Evolutionary conservation across 2,888 invertebrate genomes (phyloP).

Genomic region (Yponomeuta evonymella): DNA sequence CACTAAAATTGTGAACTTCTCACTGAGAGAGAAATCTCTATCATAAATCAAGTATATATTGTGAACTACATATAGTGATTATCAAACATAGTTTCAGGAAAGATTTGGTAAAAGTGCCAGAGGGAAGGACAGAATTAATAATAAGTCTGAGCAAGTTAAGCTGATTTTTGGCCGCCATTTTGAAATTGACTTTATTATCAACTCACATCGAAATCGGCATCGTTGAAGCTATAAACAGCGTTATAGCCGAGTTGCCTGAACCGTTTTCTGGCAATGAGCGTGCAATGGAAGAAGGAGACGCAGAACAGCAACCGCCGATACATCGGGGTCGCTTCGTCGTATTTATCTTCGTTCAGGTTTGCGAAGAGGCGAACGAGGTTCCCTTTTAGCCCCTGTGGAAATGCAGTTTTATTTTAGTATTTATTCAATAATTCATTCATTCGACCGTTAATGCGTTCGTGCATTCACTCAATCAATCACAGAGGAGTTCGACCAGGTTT

Average conservation of each 20-base stretch:
- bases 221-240: conserved; percentile 91
- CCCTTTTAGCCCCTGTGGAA: conserved; percentile 85
- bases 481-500: too few relatives aligned
- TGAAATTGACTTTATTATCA: background rate
- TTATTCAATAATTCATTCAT: too few relatives aligned
- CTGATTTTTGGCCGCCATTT: background rate
- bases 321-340: conserved; percentile 81
- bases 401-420: too few relatives aligned
- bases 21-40: too few relatives aligned
- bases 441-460: too few relatives aligned
- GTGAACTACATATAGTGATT: too few relatives aligned
- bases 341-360: conserved; percentile 85
- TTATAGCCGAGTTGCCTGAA: conserved; percentile 94
- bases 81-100: too few relatives aligned
- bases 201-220: conserved; percentile 90
- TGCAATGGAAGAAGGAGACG: conserved; percentile 90
- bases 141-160: background rate
- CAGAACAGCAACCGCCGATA: conserved; percentile 88
- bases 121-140: background rate
- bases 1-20: too few relatives aligned
- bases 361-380: conserved; percentile 91
- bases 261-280: conserved; percentile 89
- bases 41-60: too few relatives aligned
- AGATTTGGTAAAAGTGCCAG: too few relatives aligned
- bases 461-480: too few relatives aligned